These are phyloP conservation scores for Thecocarcelia acutangulata DNA, from an alignment of 2,888 invertebrate genomes.

Conservation along the genomic window DNA sequence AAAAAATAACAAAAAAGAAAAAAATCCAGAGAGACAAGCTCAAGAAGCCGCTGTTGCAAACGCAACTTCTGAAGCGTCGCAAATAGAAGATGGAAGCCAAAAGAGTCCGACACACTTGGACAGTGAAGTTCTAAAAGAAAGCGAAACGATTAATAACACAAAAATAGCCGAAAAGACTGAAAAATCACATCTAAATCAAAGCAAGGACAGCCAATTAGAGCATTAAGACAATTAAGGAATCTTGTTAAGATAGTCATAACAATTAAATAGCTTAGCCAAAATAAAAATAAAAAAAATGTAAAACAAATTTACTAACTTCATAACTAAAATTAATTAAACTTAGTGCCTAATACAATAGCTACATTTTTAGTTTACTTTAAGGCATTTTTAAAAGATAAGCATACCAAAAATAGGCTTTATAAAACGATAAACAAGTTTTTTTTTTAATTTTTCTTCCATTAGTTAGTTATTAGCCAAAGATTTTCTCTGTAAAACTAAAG, in stretches of 20 bases:
- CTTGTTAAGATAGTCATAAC: not conserved
- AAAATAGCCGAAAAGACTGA: conserved; percentile 29
- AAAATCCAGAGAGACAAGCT: not conserved
- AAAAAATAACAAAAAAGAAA: not conserved
- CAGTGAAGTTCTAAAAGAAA: not conserved
- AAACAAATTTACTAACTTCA: too few species aligned
- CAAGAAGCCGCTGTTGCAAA: conserved; percentile 39
- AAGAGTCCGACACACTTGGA: not conserved
- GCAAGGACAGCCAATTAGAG: not conserved
- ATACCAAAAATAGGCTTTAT: too few species aligned
- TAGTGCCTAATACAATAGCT: not conserved
- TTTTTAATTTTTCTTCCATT: not conserved
- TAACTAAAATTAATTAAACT: not conserved
- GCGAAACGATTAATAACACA: not conserved
- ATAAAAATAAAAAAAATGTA: too few species aligned
- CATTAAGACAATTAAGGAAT: not conserved
- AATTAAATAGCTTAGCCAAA: conserved; percentile 11
- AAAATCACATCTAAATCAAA: not conserved
- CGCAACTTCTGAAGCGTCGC: not conserved
- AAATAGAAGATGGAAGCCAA: not conserved
- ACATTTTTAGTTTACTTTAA: not conserved
- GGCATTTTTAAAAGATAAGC: too few species aligned
- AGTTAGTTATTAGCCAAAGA: conserved; percentile 22
- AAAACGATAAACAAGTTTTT: not conserved
- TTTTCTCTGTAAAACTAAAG: conserved; percentile 15